Percentiles rank a stretch among this genome's conserved stretches.
Evolutionary conservation across 2,113 vertebrate species (phyloP).

Genomic region (Microcebus murinus): DNA sequence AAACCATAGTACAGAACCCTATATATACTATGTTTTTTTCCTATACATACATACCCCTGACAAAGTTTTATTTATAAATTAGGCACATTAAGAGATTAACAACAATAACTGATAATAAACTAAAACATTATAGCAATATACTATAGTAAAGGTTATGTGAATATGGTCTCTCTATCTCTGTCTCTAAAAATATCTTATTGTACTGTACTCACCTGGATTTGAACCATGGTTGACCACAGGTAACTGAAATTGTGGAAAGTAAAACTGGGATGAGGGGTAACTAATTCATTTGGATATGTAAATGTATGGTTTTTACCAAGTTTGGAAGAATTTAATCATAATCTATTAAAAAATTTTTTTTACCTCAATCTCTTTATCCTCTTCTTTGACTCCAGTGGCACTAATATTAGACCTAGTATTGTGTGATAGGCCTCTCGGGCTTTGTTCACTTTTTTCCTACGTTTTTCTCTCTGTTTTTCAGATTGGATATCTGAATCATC

Average conservation of each 20-base stretch:
- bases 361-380: background rate
- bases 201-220: background rate
- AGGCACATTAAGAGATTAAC: background rate
- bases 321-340: background rate
- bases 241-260: background rate
- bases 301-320: background rate
- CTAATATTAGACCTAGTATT: background rate
- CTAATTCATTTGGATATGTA: background rate
- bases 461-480: background rate
- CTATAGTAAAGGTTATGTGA: background rate
- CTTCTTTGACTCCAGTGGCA: background rate
- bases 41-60: background rate
- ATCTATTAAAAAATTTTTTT: slow-evolving; percentile 12
- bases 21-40: background rate
- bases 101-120: background rate
- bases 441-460: background rate
- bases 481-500: background rate
- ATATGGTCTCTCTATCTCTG: background rate
- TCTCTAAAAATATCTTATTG: background rate
- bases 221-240: background rate
- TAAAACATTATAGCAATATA: background rate
- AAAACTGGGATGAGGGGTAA: background rate
- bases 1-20: background rate
- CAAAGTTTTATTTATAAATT: background rate
- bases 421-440: background rate